Conservation (phyloP, 2,888 invertebrate genomes). For the Zaprionus bogoriensis region DNA sequence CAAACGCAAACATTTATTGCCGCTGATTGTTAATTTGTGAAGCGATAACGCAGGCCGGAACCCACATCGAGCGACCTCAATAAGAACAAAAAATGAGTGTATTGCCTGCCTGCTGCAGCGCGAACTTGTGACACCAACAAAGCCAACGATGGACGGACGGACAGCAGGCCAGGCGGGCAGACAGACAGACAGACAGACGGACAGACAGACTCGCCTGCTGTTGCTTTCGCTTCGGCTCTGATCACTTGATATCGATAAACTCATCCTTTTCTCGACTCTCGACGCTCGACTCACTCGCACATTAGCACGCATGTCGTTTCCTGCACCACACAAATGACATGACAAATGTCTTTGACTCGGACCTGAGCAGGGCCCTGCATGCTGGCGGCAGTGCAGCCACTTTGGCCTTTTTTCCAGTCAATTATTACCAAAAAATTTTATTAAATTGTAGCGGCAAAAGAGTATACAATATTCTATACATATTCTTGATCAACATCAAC, state of each 20-base stretch:
- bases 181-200: no score
- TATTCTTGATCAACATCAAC: no score
- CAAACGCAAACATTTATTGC: conserved; percentile 79
- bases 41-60: conserved; percentile 70
- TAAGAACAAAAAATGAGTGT: conserved; percentile 48
- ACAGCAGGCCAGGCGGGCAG: no score
- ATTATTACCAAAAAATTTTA: no score
- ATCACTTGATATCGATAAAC: conserved; percentile 72
- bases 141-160: no score
- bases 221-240: conserved; percentile 23
- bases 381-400: neutral
- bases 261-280: conserved; percentile 45
- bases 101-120: conserved; percentile 28
- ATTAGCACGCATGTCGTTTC: conserved; percentile 74
- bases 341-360: conserved; percentile 79
- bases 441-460: no score
- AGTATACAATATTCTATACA: no score
- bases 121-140: conserved; percentile 72
- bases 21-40: conserved; percentile 81
- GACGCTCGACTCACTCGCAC: conserved; percentile 40
- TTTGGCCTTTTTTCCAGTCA: neutral
- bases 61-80: conserved; percentile 61
- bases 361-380: conserved; percentile 3
- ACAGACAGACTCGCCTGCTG: no score
- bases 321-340: conserved; percentile 80